Conservation (phyloP, 2,113 vertebrate species). For the Thermophis baileyi region DNA sequence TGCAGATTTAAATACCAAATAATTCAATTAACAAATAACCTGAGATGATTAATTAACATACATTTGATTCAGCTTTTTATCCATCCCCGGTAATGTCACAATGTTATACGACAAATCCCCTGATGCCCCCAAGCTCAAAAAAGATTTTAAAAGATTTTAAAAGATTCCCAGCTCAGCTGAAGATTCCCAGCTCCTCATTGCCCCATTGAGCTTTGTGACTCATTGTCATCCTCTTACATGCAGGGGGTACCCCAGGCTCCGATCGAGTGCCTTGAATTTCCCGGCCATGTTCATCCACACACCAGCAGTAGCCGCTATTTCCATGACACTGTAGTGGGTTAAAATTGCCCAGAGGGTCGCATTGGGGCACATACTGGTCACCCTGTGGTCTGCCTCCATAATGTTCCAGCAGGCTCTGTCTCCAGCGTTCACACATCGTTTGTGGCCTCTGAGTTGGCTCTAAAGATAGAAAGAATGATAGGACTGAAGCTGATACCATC, state of each 20-base stretch:
- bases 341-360: slow-evolving; percentile 79
- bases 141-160: not conserved
- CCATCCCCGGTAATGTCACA: not conserved
- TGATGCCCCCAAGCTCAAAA: not conserved
- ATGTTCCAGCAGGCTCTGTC: slow-evolving; percentile 82
- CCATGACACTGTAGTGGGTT: slow-evolving; percentile 88
- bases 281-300: slow-evolving; percentile 85
- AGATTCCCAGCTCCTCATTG: too few species aligned
- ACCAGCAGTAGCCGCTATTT: slow-evolving; percentile 94
- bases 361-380: slow-evolving; percentile 88
- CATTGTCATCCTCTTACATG: slow-evolving; percentile 73
- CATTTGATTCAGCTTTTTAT: not conserved
- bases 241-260: slow-evolving; percentile 76
- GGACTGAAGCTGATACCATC: accelerated
- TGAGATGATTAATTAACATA: not conserved
- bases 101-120: not conserved
- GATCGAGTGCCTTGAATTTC: slow-evolving; percentile 86
- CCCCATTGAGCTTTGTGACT: too few species aligned
- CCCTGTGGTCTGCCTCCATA: slow-evolving; percentile 77
- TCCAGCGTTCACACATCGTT: slow-evolving; percentile 90
- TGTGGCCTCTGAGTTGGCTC: slow-evolving; percentile 72
- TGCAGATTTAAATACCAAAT: not conserved
- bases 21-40: not conserved
- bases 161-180: too few species aligned
- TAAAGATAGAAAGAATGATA: not conserved